Percentiles rank a stretch among this genome's conserved stretches.
These are phyloP conservation scores for Myotis davidii DNA, from an alignment of 2,113 vertebrate species.

Conservation along the genomic window DNA sequence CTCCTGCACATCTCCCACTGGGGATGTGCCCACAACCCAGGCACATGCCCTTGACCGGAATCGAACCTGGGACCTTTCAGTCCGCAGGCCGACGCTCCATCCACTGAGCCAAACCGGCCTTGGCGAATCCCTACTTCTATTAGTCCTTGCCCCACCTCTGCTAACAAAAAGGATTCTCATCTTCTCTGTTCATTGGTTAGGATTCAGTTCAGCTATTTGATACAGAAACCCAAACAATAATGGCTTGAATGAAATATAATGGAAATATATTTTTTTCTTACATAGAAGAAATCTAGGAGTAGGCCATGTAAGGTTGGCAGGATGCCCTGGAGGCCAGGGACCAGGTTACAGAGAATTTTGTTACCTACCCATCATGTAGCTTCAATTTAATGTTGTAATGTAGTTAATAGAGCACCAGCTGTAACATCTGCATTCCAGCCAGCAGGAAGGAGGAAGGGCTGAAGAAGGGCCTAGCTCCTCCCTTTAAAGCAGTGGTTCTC, in stretches of 20 bases:
- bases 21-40: too few species aligned
- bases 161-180: not conserved
- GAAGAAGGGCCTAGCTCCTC: not conserved
- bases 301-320: not conserved
- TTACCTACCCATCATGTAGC: not conserved
- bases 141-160: not conserved
- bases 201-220: not conserved
- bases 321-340: not conserved
- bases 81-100: too few species aligned
- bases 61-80: too few species aligned
- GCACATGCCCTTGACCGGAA: too few species aligned
- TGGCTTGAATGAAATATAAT: not conserved
- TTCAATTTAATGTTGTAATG: not conserved
- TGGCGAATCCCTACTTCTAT: not conserved
- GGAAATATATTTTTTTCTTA: not conserved
- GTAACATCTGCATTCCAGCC: not conserved
- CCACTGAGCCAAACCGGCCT: too few species aligned
- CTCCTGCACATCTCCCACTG: too few species aligned
- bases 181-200: conserved; percentile 1
- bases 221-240: not conserved
- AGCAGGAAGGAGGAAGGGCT: not conserved
- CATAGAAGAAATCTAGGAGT: not conserved
- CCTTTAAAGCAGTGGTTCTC: not conserved
- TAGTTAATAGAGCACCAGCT: not conserved
- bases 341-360: not conserved